Evolutionary conservation across 2,797 vertebrate genomes (phyloP), one percentile per base, ranked within the genome.

Genomic region (Clarias platycephalus): DNA sequence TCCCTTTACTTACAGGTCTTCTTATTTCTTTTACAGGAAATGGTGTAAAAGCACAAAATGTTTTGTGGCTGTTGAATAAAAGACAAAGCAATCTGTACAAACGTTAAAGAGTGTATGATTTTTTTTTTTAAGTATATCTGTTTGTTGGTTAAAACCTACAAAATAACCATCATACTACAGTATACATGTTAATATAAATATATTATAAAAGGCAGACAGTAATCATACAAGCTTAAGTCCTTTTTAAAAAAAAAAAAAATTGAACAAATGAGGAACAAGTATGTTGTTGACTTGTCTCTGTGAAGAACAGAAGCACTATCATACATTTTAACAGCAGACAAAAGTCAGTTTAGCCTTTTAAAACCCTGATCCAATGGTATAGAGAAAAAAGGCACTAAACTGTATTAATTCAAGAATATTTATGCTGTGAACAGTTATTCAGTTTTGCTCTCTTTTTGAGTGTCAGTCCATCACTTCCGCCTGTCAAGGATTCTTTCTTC

Each of bases 11-110:
- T 12, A 62, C 16, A 67, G 49, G 44, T 66, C 62, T 80, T 60
- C 55, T 40, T 80, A 26, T 86, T 70, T 80, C 34, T 82, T 82
- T 86, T 72, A 72, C 81, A 86, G 82, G 63, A 81, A 76, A 53
- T 63, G 37, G 63, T 81, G 55, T 83, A 60, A 83, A 83, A 57
- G 81, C 57, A 20, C 22, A 68, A 44, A 15, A 71, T 10, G 28
- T 55, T 75, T 58, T 70, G 66, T 40, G 55, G 67, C 55, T 71
- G 22, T 64, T 64, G 20, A 81, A 74, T 80, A 74, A 81, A 85
- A 74, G 58, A 57, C 67, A 62, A 84, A 58, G 74, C 28, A 58
- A 75, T 71, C 62, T 83, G 62, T 55, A 37, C n/a, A 64, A 83
- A 57, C 31, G 16, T 70, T 62, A 53, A 58, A 15, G 10, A 4